Evolutionary conservation across 2,113 vertebrate species (phyloP), one percentile per base, ranked within the genome.

Genomic region (Centropus bengalensis): DNA sequence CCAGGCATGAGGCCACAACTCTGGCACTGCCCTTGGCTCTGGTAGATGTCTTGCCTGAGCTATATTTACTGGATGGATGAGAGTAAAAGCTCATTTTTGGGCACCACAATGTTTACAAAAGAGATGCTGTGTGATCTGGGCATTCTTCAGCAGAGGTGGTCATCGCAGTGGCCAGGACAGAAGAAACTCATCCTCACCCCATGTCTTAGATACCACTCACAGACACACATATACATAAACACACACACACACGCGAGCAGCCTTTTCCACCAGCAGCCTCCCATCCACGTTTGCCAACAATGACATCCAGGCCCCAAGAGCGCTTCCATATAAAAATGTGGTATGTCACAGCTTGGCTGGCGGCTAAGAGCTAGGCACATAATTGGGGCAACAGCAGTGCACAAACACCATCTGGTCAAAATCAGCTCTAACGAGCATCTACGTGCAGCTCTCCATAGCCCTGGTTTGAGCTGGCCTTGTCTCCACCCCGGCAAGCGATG

Each of bases 341-440:
- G 38, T 88, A 47, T 71, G 82, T 94, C 80, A 88, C 88, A 94
- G 73, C 56, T 88, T 93, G 91, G 82, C 82, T 96, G 94, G 59
- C 80, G 90, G 92, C 64, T 82, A 83, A 81, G 32, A 94, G 68
- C 18, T 71, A 81, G 68, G 45, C 79, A 75, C 47, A 13, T 83
- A 95, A 94, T 1, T 94, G 88, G 79, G 92, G 92, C 80, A 94
- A 78, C 73, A 47, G 59, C 23, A 77, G 32, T 54, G 81, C 47
- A 62, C 64, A 91, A 94, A 96, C 86, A 93, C 88, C 91, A 94
- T 91, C 86, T 96, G 95, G 80, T 55, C 68, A 59, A 90, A 77
- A 55, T 66, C 63, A 77, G 82, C 80, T 92, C 60, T 81, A 36
- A 36, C 38, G 88, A 60, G 60, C 71, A 78, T 77, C 79, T 86